Base-by-base conservation (phyloP, 2,113 vertebrate genomes). In the Eleginops maclovinus region DNA sequence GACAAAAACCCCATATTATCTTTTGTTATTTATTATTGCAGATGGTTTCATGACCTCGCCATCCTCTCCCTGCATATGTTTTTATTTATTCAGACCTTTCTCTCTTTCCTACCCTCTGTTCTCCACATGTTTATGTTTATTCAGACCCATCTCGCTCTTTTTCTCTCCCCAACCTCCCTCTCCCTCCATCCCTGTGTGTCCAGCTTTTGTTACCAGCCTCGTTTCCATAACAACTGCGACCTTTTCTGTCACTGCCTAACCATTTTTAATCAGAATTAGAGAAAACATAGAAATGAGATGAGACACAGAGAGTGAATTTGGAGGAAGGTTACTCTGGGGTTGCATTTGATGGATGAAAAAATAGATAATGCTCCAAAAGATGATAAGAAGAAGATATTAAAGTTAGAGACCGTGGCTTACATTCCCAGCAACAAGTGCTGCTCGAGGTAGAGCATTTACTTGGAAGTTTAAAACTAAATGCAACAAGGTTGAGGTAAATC, bases 161-260 rank as follows among this genome's bases (percentile, higher is more conserved):
- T 56, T 74, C 24, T 44, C 72, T 51, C 9, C 63, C 62, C 62
- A 64, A 19, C 59, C 51, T 50, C 59, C 51, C 68, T 2, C 84
- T 64, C 72, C 64, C 58, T 58, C 81, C 64, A 63, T 19, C 73
- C 78, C 84, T 69, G 17, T 67, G 81, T 84, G 88, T 86, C 90
- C 88, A 72, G 86, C 91, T 91, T 93, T 94, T 95, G 93, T 94
- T 92, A 91, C 89, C 82, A 87, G 86, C 90, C 92, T 91, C 83
- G 94, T 95, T 95, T 94, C 94, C 94, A 95, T 95, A 95, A 95
- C 94, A 94, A 95, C 94, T 91, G 92, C 87, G 81, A 93, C 91
- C 91, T 91, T 36, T 92, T 93, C 82, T 72, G 88, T 92, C 88
- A 81, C 85, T 75, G 84, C 87, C 86, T 92, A 86, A 90, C 88